Evolutionary conservation across 2,113 vertebrate species (phyloP).

Genomic region (western clawed frog (Xenopus tropicalis)): DNA sequence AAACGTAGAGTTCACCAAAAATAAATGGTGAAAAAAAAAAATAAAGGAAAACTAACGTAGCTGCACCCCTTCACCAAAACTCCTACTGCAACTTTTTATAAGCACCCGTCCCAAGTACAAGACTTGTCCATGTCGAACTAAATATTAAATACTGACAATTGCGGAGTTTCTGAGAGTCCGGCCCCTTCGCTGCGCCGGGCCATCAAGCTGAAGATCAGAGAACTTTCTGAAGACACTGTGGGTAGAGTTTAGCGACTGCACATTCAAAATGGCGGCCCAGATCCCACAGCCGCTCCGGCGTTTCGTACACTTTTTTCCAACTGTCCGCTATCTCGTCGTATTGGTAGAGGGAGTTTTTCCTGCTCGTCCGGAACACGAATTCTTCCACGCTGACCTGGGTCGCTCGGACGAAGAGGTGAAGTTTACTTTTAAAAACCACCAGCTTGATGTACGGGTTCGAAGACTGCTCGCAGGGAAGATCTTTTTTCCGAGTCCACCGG

Average conservation of each 20-base stretch:
- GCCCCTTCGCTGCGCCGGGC: slow-evolving; percentile 7
- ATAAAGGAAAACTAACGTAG: slow-evolving; percentile 38
- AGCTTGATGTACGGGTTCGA: slow-evolving; percentile 96
- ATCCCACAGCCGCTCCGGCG: slow-evolving; percentile 97
- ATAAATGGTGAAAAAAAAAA: slow-evolving; percentile 51
- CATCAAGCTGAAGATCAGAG: slow-evolving; percentile 67
- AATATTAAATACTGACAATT: slow-evolving; percentile 67
- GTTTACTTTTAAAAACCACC: slow-evolving; percentile 83
- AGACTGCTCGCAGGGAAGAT: slow-evolving; percentile 93
- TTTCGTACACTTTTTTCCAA: slow-evolving; percentile 95
- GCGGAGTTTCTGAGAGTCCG: slow-evolving; percentile 43
- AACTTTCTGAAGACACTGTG: slow-evolving; percentile 99
- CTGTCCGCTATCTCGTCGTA: slow-evolving; percentile 86
- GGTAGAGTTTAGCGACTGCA: slow-evolving; percentile 97
- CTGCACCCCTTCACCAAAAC: slow-evolving; percentile 43
- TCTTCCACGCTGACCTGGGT: slow-evolving; percentile 98
- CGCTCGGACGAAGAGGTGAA: slow-evolving; percentile 93
- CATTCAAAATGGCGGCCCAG: slow-evolving; percentile 98
- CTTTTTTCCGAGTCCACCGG: slow-evolving; percentile 84
- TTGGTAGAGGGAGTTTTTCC: slow-evolving; percentile 96
- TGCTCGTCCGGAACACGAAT: slow-evolving; percentile 96
- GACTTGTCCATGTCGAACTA: slow-evolving; percentile 59
- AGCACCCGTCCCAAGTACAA: slow-evolving; percentile 74
- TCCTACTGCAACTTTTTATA: slow-evolving; percentile 78
- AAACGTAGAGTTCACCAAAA: slow-evolving; percentile 53